Percentiles rank a stretch among this genome's conserved stretches.
These are phyloP conservation scores for Malurus cyaneus DNA, from an alignment of 2,113 vertebrate species.

Conservation along the genomic window DNA sequence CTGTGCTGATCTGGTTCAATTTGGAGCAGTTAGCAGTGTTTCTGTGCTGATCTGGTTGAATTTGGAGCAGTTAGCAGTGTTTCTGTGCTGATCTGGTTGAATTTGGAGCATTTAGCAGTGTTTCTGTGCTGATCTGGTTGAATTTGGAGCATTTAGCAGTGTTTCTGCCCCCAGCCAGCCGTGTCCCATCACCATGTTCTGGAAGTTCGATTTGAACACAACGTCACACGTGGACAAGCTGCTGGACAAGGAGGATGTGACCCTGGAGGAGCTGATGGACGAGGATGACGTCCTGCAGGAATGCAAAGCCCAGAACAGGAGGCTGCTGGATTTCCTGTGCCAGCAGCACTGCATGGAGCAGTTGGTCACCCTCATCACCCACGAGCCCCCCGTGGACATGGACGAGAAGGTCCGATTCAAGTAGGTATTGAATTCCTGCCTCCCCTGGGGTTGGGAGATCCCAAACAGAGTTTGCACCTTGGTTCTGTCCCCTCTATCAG, in stretches of 20 bases:
- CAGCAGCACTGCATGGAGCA: slow-evolving; percentile 93
- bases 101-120: too few species aligned
- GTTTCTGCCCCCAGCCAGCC: slow-evolving; percentile 58
- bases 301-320: slow-evolving; percentile 95
- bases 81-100: too few species aligned
- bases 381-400: slow-evolving; percentile 87
- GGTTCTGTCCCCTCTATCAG: fast-evolving
- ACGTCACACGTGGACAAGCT: slow-evolving; percentile 96
- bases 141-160: too few species aligned
- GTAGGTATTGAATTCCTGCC: slow-evolving; percentile 72
- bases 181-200: slow-evolving; percentile 89
- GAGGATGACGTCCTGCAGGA: slow-evolving; percentile 96
- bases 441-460: background rate
- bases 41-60: too few species aligned
- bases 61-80: too few species aligned
- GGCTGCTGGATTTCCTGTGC: slow-evolving; percentile 91
- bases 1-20: too few species aligned
- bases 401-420: slow-evolving; percentile 97
- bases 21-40: too few species aligned
- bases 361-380: slow-evolving; percentile 91
- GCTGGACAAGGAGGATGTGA: slow-evolving; percentile 93
- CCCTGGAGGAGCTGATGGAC: slow-evolving; percentile 91
- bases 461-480: fast-evolving
- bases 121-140: too few species aligned
- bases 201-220: slow-evolving; percentile 97